These are phyloP conservation scores for Dasysyrphus albostriatus DNA, from an alignment of 2,888 invertebrate species.

Conservation along the genomic window DNA sequence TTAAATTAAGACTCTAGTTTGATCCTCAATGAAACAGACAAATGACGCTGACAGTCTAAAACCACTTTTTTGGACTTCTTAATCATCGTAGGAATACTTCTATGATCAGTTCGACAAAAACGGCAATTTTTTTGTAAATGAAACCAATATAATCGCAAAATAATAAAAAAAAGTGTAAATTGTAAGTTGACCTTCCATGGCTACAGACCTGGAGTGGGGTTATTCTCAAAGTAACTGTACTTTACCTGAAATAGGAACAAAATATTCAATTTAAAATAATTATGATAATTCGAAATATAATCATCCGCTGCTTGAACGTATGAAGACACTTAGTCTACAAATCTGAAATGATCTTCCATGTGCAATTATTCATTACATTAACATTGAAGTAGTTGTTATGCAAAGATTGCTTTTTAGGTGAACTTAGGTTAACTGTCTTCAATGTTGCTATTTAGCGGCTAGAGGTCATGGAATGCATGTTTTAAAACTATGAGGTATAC, in stretches of 20 bases:
- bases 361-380: neutral
- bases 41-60: no score
- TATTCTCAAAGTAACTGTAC: neutral
- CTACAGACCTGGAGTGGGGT: neutral
- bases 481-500: neutral
- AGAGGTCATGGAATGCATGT: neutral
- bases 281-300: neutral
- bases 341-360: neutral
- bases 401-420: constrained; percentile 13
- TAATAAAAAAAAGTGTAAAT: no score
- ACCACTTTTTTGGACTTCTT: no score
- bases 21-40: no score
- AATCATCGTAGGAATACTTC: no score
- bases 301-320: neutral
- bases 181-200: neutral
- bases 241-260: neutral
- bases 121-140: no score
- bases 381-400: constrained; percentile 4
- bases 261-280: neutral
- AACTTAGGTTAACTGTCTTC: neutral
- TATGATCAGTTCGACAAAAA: no score
- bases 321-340: no score
- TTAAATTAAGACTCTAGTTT: no score
- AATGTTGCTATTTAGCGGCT: neutral
- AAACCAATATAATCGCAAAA: no score